phyloP scores from a whole-genome alignment of 2,888 invertebrate species.

The Tuta absoluta region DNA sequence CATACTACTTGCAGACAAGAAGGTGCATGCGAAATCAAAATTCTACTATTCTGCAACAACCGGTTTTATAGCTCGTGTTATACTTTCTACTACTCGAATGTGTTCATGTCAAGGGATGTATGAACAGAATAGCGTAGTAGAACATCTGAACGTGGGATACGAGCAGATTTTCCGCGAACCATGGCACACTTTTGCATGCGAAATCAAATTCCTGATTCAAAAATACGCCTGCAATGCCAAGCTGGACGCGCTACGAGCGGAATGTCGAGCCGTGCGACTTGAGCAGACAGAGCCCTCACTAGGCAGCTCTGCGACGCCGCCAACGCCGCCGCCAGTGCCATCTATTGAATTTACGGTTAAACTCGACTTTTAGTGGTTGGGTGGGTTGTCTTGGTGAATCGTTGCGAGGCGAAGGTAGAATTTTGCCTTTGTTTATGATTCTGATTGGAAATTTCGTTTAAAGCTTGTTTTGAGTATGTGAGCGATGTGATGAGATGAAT shows the following conservation, averaged over 20 bases:
- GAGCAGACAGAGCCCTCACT: not conserved
- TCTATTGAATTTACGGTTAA: slow-evolving; percentile 15
- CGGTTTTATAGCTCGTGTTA: too few relatives aligned
- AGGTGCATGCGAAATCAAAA: too few relatives aligned
- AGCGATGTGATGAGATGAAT: not conserved
- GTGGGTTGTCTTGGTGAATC: slow-evolving; percentile 26
- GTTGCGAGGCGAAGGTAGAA: not conserved
- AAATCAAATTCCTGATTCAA: too few relatives aligned
- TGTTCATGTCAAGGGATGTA: too few relatives aligned
- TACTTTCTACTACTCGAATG: too few relatives aligned
- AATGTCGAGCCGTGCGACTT: slow-evolving; percentile 26
- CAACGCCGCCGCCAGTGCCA: slow-evolving; percentile 6
- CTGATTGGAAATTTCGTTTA: not conserved
- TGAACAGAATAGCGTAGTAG: too few relatives aligned
- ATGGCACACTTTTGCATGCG: too few relatives aligned
- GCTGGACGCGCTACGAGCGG: slow-evolving; percentile 38
- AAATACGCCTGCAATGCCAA: slow-evolving; percentile 30
- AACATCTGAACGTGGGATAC: too few relatives aligned
- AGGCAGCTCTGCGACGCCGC: slow-evolving; percentile 3
- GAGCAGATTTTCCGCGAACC: too few relatives aligned
- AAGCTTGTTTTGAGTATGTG: not conserved
- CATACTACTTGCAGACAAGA: too few relatives aligned
- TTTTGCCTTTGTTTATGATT: not conserved
- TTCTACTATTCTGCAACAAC: too few relatives aligned
- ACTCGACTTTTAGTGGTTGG: slow-evolving; percentile 17